Conservation (phyloP, 2,113 vertebrate species). For the Myodes glareolus region DNA sequence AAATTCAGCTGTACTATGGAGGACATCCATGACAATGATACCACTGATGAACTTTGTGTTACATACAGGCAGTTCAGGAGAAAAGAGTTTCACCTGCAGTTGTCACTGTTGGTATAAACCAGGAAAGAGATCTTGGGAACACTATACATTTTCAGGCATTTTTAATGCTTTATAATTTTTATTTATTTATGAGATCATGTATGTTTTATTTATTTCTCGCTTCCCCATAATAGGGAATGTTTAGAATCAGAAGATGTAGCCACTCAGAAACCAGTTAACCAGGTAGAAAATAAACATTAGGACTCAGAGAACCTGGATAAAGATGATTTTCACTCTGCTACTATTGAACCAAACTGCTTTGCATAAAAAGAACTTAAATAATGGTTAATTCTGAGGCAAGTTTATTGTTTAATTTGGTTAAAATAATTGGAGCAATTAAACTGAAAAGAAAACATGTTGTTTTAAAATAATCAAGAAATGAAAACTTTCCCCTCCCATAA, state of each 20-base stretch:
- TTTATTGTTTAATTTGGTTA: neutral
- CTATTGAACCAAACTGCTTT: neutral
- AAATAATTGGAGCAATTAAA: constrained; percentile 18
- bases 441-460: neutral
- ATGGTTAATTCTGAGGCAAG: neutral
- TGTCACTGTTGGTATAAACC: neutral
- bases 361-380: neutral
- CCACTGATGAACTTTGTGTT: neutral
- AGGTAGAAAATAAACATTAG: neutral
- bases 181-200: neutral
- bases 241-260: neutral
- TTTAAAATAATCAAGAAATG: neutral
- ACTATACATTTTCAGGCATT: neutral
- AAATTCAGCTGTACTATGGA: accelerated
- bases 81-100: neutral
- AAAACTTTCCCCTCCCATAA: neutral
- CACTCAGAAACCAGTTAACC: no score
- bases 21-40: neutral
- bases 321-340: neutral
- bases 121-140: neutral
- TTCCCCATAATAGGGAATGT: neutral
- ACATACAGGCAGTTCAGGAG: neutral
- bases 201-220: neutral
- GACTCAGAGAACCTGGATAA: neutral
- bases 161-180: neutral